These are phyloP conservation scores for Spodoptera picta DNA, from an alignment of 2,888 invertebrate species.

Conservation along the genomic window DNA sequence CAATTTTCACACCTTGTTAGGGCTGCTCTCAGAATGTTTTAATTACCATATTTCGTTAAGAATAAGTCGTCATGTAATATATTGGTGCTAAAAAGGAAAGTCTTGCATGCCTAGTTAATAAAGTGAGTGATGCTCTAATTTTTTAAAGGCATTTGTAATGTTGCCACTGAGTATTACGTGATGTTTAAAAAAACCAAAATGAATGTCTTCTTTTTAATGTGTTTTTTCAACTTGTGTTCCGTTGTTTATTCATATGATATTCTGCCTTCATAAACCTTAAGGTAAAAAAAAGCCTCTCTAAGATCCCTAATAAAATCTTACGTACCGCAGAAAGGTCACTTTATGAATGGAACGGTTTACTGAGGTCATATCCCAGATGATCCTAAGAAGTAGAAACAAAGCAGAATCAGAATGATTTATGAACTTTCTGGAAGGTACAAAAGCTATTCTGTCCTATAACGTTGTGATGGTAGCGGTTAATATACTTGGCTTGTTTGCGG, in stretches of 20 bases:
- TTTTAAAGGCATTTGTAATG: conserved; percentile 50
- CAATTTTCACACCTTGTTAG: conserved; percentile 58
- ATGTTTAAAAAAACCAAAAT: conserved; percentile 16
- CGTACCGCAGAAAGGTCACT: conserved; percentile 39
- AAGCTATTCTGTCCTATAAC: conserved; percentile 37
- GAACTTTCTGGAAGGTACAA: conserved; percentile 12
- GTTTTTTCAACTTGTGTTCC: conserved; percentile 29
- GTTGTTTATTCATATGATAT: conserved; percentile 49
- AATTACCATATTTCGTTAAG: conserved; percentile 48
- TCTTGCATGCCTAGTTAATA: conserved; percentile 50
- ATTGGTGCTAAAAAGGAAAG: conserved; percentile 57
- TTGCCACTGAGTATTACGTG: conserved; percentile 51
- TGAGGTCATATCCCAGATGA: conserved; percentile 30
- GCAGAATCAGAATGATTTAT: conserved; percentile 38
- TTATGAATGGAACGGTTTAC: conserved; percentile 36
- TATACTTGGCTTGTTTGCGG: conserved; percentile 39
- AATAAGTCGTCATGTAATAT: conserved; percentile 40
- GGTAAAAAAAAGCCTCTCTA: conserved; percentile 41
- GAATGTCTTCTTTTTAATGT: conserved; percentile 24
- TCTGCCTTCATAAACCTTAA: conserved; percentile 30
- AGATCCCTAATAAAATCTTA: conserved; percentile 52
- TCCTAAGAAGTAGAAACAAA: conserved; percentile 43
- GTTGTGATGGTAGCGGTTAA: conserved; percentile 24
- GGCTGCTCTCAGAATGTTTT: conserved; percentile 45
- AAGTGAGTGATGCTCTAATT: conserved; percentile 52